Base-by-base conservation (phyloP, 2,113 vertebrate genomes). In the Scomber colias region DNA sequence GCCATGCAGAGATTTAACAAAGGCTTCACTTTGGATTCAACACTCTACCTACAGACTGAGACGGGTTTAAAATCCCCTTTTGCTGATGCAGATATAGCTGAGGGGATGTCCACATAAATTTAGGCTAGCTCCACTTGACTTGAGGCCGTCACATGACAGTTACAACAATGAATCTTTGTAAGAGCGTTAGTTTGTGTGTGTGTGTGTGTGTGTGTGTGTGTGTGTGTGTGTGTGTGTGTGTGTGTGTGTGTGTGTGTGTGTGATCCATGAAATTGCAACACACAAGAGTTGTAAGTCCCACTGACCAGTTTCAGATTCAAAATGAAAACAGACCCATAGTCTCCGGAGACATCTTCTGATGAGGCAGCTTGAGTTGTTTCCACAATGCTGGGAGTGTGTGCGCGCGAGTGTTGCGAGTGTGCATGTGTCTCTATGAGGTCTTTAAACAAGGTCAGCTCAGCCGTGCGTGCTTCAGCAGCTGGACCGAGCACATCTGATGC, bases 401-500 rank as follows among this genome's bases (percentile, higher is more conserved):
- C 35, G 54, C 46, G 19, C 10, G 44, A 78, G 51, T 45, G 45
- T 46, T 83, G 60, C 16, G 57, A 24, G 49, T 64, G 71, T 55
- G 64, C 31, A 53, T 45, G 19, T 71, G 51, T 19, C 24, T 19
- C 24, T 48, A 75, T 19, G 7, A 15, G 31, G 31, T 19, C 66
- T 35, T 56, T 45, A 64, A 87, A 89, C 63, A 81, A 87, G 88
- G 89, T 90, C 91, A 92, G 54, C 63, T 67, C 67, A 15, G 65
- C 72, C 63, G 79, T 84, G 84, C 86, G 78, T 40, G 67, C 84
- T 79, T 79, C 92, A 82, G 90, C 90, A 93, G 91, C 90, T 87
- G 87, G 87, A 89, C 82, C 71, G 9, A 87, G 82, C 65, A 46
- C 78, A 84, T 92, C 89, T 95, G 94, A 95, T 90, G 94, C 94